Evolutionary conservation across 2,888 invertebrate genomes (phyloP), one percentile per base, ranked within the genome.

Genomic region (Latrodectus hesperus): DNA sequence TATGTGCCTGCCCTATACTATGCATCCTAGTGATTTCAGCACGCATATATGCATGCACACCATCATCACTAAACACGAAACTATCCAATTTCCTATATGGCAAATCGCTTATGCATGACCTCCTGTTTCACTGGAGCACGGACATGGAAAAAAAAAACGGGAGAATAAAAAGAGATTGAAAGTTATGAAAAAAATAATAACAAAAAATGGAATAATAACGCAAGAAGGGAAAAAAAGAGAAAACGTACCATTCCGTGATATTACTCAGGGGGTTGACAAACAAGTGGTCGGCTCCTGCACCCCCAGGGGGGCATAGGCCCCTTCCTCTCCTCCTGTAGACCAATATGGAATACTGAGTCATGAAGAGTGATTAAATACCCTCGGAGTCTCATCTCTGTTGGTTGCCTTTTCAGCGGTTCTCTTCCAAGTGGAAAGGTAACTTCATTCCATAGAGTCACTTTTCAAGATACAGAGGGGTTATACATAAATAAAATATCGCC

Each of bases 61-160:
- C 72, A 78, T 78, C 86, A 87, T 87, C 86, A 82, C 76, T 68
- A 67, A 75, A 70, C 86, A 87, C 86, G 86, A 76, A 87, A 87
- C 76, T 77, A 77, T 81, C 86, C 81, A 81, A 87, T 87, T 87
- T 87, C 86, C 80, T 87, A 77, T 81, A 81, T 67, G 65, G 75
- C 76, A 67, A 81, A 87, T 87, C 81, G 86, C 77, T 86, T 81
- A 86, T 86, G 86, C 86, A 86, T 81, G 86, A 81, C 86, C 86
- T 86, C 76, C 71, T 17, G 80, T 80, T 67, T 81, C 81, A 64
- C 68, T 26, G 49, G 52, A 52, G 64, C 75, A 76, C 84, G 68
- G 52, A 65, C 55, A 85, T 16, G 70, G 52, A 14, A 60, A 60
- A 60, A 60, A 60, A 60, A n/a, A 12, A 60, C 60, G 0, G 60